Evolutionary conservation across 2,888 invertebrate genomes (phyloP).

Genomic region (Camptogramma bilineatum): DNA sequence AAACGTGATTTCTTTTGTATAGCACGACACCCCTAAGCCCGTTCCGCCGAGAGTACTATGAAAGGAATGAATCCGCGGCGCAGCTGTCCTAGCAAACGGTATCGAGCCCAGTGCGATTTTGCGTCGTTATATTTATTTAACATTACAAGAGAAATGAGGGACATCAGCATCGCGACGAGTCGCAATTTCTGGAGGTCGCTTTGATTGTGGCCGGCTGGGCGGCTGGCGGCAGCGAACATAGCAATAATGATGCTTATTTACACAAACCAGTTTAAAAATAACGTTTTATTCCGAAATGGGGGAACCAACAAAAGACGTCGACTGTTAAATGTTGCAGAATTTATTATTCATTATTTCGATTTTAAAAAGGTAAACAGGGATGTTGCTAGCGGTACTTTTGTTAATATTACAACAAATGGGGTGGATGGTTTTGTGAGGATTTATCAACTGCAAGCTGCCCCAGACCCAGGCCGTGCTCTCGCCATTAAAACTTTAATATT

Average conservation of each 20-base stretch:
- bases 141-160: slow-evolving; percentile 27
- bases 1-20: slow-evolving; percentile 31
- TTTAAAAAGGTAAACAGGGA: slow-evolving; percentile 29
- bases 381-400: slow-evolving; percentile 13
- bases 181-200: slow-evolving; percentile 30
- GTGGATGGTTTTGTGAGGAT: slow-evolving; percentile 31
- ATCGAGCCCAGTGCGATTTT: slow-evolving; percentile 33
- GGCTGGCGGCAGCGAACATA: slow-evolving; percentile 22
- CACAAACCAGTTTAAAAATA: slow-evolving; percentile 42
- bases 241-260: slow-evolving; percentile 37
- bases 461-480: slow-evolving; percentile 7
- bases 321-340: slow-evolving; percentile 31
- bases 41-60: slow-evolving; percentile 28
- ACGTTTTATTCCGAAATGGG: slow-evolving; percentile 45
- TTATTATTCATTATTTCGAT: slow-evolving; percentile 33
- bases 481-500: slow-evolving; percentile 8
- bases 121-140: slow-evolving; percentile 34
- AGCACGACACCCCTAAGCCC: slow-evolving; percentile 24
- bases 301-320: slow-evolving; percentile 45
- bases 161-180: slow-evolving; percentile 21
- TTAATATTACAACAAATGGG: slow-evolving; percentile 23
- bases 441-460: slow-evolving; percentile 32
- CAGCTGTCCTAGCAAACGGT: slow-evolving; percentile 26
- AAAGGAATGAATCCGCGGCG: slow-evolving; percentile 35
- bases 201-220: slow-evolving; percentile 29